Base-by-base conservation (phyloP, 2,797 vertebrate species). In the Xyrichtys novacula region DNA sequence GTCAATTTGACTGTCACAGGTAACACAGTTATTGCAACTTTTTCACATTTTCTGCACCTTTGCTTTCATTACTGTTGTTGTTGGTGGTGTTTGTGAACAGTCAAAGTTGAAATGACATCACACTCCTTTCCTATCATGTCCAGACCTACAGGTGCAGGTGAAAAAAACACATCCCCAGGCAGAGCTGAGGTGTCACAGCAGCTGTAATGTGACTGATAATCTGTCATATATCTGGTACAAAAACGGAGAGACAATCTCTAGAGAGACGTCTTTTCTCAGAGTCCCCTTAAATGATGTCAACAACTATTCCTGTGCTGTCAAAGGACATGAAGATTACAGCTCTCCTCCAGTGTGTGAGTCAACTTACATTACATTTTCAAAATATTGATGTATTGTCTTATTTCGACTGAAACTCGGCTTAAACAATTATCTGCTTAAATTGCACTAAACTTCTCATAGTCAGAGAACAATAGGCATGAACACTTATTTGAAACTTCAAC, bases 271-370 rank as follows among this genome's bases (percentile, higher is more conserved):
- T 25, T 25, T 12, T 26, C 1, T 16, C n/a, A 20, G 19, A 20
- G 19, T 57, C 5, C 7, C 10, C 14, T n/a, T 48, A 22, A 1
- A 4, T 25, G 5, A 7, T 23, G 3, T 3, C 15, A 6, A 19
- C n/a, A 42, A 20, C 2, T 39, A 39, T 39, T 39, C 15, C 14
- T 39, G 36, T 7, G 15, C 16, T 15, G 14, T 43, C 4, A 43
- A 43, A 22, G 42, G 42, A 43, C 42, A 12, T 3, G 42, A 43
- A 9, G 42, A 22, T 19, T 22, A 20, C 42, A 19, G 9, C 19
- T 43, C 42, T 22, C 42, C 42, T 20, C 19, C 9, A 19, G n/a
- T 44, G 40, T 85, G 80, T 85, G 26, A 82, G 79, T 79, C n/a
- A n/a, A n/a, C n/a, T n/a, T n/a, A n/a, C n/a, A n/a, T n/a, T n/a